Percentiles rank a stretch among this genome's conserved stretches.
These are phyloP conservation scores for Lumbricus terrestris DNA, from an alignment of 2,888 invertebrate genomes.

Conservation along the genomic window DNA sequence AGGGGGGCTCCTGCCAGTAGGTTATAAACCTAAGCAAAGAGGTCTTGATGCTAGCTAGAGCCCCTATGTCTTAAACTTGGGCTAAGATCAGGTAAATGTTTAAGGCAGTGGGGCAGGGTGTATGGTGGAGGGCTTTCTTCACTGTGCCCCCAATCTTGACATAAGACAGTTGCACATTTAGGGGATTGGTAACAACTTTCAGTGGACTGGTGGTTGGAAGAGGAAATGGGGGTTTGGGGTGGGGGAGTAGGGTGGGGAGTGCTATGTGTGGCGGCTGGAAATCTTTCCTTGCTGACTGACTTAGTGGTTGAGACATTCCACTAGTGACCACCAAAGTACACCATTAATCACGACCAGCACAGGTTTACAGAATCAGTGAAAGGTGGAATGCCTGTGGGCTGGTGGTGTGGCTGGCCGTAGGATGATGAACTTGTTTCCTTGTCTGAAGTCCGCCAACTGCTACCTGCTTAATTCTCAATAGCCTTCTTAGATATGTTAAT, in stretches of 20 bases:
- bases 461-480: neutral
- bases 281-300: neutral
- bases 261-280: neutral
- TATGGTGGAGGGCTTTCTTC: neutral
- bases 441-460: neutral
- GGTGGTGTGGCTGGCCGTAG: neutral
- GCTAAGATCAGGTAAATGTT: too few species aligned
- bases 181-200: neutral
- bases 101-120: neutral
- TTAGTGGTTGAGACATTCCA: neutral
- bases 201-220: neutral
- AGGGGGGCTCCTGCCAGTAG: neutral
- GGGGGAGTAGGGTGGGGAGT: neutral
- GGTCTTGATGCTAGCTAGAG: too few species aligned
- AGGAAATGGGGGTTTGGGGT: too few species aligned
- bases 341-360: neutral
- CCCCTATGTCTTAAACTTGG: too few species aligned
- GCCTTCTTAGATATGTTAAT: neutral
- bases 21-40: too few species aligned
- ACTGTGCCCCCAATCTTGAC: slow-evolving; percentile 3
- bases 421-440: neutral
- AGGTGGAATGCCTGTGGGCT: neutral
- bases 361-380: neutral
- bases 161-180: neutral
- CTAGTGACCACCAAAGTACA: neutral